Evolutionary conservation across 2,888 invertebrate genomes (phyloP), one percentile per base, ranked within the genome.

Genomic region (Pandemis corylana): DNA sequence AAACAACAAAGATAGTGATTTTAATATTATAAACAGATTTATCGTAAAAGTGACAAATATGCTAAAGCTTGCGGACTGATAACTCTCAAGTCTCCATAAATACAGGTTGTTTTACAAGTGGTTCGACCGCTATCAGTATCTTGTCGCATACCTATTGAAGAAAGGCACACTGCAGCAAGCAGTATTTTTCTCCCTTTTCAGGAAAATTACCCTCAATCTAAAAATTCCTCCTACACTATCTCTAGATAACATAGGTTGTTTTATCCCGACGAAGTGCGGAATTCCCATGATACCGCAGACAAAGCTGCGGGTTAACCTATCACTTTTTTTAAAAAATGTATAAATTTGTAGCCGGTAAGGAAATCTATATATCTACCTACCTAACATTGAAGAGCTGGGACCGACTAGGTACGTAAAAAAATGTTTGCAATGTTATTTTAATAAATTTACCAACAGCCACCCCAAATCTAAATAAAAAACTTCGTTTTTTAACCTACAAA

Each of bases 1-100:
- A 62, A 62, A 62, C 62, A 42, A 62, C 59, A 12, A 59, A 59
- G 20, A 56, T 10, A 59, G 28, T 28, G 59, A 59, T 59, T 59
- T 12, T 12, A 59, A 28, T 59, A 59, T 28, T 28, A 59, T 59
- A 59, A 59, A 59, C 28, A 59, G 59, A 59, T 59, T 28, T 59
- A 20, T 20, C 59, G 28, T 28, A 28, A 36, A 4, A 28, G 20
- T 28, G 28, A 5, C 59, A 59, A 59, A 59, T 59, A 28, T 59
- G 12, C 59, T 28, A 7, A 59, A 28, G 20, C 59, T 59, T 59
- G 28, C 28, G 15, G 7, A 59, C 28, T 59, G 59, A 59, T 28
- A 59, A 59, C 59, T 59, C 28, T 28, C 5, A 28, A 28, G 0
- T 59, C 10, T 28, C 28, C 20, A 59, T 59, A 59, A 59, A 59